Percentiles rank a stretch among this genome's conserved stretches.
These are phyloP conservation scores for Scaptomyza hsui DNA, from an alignment of 1,140 invertebrate genomes.

Conservation along the genomic window DNA sequence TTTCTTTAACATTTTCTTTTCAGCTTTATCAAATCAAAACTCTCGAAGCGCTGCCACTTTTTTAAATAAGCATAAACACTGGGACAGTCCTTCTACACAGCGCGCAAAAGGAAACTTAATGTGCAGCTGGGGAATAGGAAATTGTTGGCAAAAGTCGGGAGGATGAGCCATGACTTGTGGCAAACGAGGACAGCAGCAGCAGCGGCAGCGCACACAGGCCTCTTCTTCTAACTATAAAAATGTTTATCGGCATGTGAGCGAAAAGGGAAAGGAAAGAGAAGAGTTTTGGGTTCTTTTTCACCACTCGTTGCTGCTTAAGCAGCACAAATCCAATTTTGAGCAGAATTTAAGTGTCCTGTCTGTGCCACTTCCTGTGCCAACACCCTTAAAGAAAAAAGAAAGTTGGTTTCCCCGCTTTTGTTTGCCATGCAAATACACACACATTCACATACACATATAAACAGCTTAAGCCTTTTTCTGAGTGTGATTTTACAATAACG, in stretches of 20 bases:
- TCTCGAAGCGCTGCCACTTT: constrained; percentile 68
- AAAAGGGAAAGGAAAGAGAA: not conserved
- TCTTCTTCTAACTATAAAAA: constrained; percentile 76
- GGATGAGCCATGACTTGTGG: constrained; percentile 76
- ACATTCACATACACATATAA: not conserved
- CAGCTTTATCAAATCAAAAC: constrained; percentile 79
- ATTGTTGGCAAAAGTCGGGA: constrained; percentile 32
- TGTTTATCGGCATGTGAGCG: constrained; percentile 61
- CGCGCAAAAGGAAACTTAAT: constrained; percentile 48
- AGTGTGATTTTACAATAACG: constrained; percentile 41
- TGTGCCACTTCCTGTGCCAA: constrained; percentile 34
- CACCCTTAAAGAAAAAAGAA: constrained; percentile 2
- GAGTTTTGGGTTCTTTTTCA: not conserved
- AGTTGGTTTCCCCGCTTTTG: constrained; percentile 43
- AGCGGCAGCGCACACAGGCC: constrained; percentile 25
- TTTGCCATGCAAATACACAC: constrained; percentile 55
- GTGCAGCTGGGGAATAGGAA: constrained; percentile 73
- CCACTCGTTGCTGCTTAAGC: constrained; percentile 34
- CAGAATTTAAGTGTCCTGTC: constrained; percentile 73
- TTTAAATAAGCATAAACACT: constrained; percentile 80
- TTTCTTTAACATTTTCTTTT: constrained; percentile 50
- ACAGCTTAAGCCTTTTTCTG: not conserved
- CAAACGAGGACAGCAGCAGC: constrained; percentile 18
- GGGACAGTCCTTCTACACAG: constrained; percentile 31
- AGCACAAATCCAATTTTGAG: constrained; percentile 79